These are phyloP conservation scores for Teleogryllus oceanicus DNA, from an alignment of 2,888 invertebrate genomes.

Conservation along the genomic window DNA sequence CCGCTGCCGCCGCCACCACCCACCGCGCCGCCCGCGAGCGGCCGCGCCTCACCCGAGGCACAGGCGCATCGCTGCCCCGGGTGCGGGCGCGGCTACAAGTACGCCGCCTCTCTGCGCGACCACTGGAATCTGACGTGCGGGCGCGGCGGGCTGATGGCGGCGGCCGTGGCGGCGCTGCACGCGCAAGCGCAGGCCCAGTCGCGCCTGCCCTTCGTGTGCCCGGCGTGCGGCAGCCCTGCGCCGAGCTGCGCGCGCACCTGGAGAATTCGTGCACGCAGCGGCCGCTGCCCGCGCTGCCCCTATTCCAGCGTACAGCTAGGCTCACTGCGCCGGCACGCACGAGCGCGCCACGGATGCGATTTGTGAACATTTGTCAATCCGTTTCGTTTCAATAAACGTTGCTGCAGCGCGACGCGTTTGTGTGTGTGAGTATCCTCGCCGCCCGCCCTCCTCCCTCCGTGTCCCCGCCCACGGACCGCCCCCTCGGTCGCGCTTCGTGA, in stretches of 20 bases:
- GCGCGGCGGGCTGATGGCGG: background rate
- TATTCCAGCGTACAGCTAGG: background rate
- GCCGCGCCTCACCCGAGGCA: background rate
- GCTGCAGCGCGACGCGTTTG: no score
- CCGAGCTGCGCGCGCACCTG: background rate
- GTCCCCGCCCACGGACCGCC: background rate
- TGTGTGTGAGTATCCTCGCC: background rate
- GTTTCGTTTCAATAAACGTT: no score
- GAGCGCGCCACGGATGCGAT: background rate
- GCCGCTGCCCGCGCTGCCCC: background rate
- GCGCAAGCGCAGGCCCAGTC: background rate
- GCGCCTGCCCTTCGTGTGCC: constrained; percentile 8
- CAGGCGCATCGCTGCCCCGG: background rate
- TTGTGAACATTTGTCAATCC: background rate
- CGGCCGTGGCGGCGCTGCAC: background rate
- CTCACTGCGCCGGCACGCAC: background rate
- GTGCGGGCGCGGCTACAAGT: constrained; percentile 24
- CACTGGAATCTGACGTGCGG: constrained; percentile 24
- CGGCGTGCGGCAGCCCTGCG: background rate
- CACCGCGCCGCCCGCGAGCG: background rate
- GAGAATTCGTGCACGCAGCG: background rate
- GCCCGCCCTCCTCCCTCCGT: background rate
- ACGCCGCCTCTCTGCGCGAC: background rate
- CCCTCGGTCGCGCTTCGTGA: background rate
- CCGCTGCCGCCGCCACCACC: background rate